phyloP scores from a whole-genome alignment of 1,140 invertebrate genomes.

The Pemphigus obesinymphae region DNA sequence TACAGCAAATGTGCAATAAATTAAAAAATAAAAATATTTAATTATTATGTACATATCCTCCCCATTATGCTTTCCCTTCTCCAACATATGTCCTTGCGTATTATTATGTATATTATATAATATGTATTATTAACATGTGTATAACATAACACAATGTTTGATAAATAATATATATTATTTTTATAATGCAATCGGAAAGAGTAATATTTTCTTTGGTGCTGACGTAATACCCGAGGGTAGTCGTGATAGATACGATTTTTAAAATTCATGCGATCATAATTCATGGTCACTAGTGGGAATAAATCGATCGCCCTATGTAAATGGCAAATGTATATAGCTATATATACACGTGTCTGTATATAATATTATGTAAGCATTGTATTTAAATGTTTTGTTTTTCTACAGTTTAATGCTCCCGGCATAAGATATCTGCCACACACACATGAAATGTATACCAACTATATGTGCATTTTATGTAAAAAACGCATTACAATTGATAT shows the following conservation, averaged over 20 bases:
- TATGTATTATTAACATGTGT: too few species aligned
- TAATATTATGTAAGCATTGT: neutral
- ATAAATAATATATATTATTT: neutral
- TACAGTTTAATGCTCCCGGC: neutral
- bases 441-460: neutral
- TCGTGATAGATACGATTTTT: neutral
- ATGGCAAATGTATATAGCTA: neutral
- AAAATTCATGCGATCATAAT: neutral
- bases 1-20: too few species aligned
- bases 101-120: too few species aligned
- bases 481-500: neutral
- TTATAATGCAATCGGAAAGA: neutral
- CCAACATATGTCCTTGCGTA: too few species aligned
- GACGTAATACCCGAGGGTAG: neutral
- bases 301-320: constrained; percentile 1
- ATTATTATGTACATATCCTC: too few species aligned
- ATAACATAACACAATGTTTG: too few species aligned
- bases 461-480: neutral
- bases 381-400: constrained; percentile 26
- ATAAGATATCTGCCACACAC: neutral
- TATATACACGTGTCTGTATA: neutral
- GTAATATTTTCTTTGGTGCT: neutral
- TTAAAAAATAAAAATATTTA: too few species aligned
- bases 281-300: neutral
- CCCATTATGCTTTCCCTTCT: too few species aligned